phyloP scores from a whole-genome alignment of 2,888 invertebrate species.

The Elegia similella region DNA sequence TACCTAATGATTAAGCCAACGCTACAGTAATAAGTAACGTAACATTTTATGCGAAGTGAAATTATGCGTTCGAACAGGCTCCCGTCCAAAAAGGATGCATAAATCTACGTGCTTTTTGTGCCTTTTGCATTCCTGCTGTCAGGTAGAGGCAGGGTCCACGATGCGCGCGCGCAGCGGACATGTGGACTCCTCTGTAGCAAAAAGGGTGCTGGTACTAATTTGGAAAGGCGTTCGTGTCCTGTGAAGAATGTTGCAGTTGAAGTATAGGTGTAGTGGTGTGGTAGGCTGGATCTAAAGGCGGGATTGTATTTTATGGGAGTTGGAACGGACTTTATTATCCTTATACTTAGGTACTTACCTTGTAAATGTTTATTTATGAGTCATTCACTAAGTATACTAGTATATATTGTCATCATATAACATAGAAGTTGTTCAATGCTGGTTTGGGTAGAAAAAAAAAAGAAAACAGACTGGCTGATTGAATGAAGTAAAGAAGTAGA shows the following conservation, averaged over 20 bases:
- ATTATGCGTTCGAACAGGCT: neutral
- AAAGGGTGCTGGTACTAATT: constrained; percentile 10
- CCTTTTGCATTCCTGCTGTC: constrained; percentile 66
- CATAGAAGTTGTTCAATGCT: no score
- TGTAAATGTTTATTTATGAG: no score
- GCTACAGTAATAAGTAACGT: neutral
- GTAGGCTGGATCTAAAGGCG: neutral
- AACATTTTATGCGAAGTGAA: neutral
- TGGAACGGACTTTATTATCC: no score
- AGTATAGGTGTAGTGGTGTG: neutral
- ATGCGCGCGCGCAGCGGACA: constrained; percentile 14
- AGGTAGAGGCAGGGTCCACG: constrained; percentile 50
- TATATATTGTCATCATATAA: no score
- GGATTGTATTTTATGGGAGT: no score
- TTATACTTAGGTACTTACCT: no score
- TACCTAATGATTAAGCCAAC: no score
- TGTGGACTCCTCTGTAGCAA: constrained; percentile 15
- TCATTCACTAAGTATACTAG: no score
- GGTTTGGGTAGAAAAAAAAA: no score
- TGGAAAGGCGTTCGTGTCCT: neutral
- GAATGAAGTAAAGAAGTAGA: no score
- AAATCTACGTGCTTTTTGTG: constrained; percentile 59
- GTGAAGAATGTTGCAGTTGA: neutral
- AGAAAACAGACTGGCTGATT: no score
- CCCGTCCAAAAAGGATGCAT: constrained; percentile 35